Evolutionary conservation across 2,888 invertebrate genomes (phyloP), one percentile per base, ranked within the genome.

Genomic region (Mystacides longicornis): DNA sequence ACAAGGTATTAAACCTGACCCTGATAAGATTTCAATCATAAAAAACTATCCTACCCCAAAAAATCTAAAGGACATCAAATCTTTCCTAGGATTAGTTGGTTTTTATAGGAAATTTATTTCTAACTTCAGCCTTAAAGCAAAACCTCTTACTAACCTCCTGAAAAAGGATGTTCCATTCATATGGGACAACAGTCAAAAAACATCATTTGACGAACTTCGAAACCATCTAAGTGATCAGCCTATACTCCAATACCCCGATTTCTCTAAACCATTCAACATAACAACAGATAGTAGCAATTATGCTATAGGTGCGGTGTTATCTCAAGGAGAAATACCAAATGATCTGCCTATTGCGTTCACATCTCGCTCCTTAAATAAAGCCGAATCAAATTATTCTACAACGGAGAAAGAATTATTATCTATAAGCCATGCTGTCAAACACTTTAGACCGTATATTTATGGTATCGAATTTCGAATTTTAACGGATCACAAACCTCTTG

Each of bases 361-460:
- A 22, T 51, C 51, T 14, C n/a, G 55, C 27, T 45, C 55, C 1
- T 11, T 55, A 20, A 50, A 55, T 19, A 33, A 33, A 22, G 46
- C 45, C 5, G 55, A 55, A 51, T 31, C 31, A 9, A 55, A 55
- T 31, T 55, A 55, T 19, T 45, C 50, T 5, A 55, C 50, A 5
- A 55, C 19, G 5, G 55, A 55, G 46, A 14, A 22, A 19, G 54
- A 55, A 31, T 20, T 55, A 19, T 21, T 50, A 48, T 27, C 45
- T n/a, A 50, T 55, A 2, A 31, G 67, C 18, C 64, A 61, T 58
- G 64, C 64, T 1, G 54, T 61, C 7, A 62, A 64, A 51, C 61
- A 64, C 56, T 67, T 65, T 48, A 53, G 66, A 52, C 65, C 65
- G 1, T 68, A 68, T 49, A 31, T 69, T 1, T 67, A 64, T 45